Evolutionary conservation across 2,113 vertebrate species (phyloP).

Genomic region (Cavia porcellus): DNA sequence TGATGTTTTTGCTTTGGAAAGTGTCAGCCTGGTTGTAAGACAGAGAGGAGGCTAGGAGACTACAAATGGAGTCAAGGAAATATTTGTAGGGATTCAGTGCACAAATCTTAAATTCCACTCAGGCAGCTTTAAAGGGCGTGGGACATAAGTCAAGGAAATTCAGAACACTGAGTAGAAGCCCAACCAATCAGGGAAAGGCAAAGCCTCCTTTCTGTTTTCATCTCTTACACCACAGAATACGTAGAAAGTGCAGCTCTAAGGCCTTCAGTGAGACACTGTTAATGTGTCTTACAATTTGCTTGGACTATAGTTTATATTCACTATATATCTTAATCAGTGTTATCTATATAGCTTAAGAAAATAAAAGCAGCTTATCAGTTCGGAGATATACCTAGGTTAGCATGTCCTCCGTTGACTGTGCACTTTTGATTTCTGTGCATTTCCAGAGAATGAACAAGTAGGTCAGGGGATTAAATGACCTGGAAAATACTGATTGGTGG

Average conservation of each 20-base stretch:
- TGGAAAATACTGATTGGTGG: slow-evolving; percentile 50
- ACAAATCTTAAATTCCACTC: not conserved
- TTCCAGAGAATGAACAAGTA: slow-evolving; percentile 48
- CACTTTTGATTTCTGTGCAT: slow-evolving; percentile 11
- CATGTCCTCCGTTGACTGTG: not conserved
- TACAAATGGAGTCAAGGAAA: not conserved
- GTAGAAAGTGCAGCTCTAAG: not conserved
- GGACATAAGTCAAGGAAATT: not conserved
- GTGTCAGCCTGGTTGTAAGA: not conserved
- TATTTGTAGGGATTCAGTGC: not conserved
- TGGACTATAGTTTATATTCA: not conserved
- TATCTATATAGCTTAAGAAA: slow-evolving; percentile 13
- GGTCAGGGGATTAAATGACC: slow-evolving; percentile 36
- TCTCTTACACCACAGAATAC: not conserved
- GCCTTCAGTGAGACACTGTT: not conserved
- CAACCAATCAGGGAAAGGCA: not conserved
- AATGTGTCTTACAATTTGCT: not conserved
- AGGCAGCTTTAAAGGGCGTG: not conserved
- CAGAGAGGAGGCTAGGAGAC: not conserved
- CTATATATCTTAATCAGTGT: not conserved
- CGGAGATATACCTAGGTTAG: not conserved
- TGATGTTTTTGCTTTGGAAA: not conserved
- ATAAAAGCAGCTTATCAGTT: not conserved
- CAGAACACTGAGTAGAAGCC: not conserved
- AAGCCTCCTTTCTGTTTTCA: not conserved